phyloP scores from a whole-genome alignment of 2,797 vertebrate species.

The Cryptoblepharus egeriae region DNA sequence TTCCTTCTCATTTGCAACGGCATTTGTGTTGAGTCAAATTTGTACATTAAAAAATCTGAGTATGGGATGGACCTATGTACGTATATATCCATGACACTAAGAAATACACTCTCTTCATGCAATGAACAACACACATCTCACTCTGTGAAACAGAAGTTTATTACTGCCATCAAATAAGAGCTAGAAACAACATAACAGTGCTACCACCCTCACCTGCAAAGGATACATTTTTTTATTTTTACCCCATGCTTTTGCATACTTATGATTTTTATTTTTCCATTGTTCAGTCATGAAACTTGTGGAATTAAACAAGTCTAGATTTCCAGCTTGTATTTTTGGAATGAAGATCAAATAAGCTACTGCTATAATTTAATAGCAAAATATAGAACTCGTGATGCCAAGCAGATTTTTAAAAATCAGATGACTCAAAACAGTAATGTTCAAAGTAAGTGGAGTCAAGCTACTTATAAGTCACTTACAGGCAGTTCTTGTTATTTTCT shows the following conservation, averaged over 20 bases:
- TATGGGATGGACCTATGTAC: too few relatives aligned
- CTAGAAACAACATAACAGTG: neutral
- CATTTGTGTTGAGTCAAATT: too few relatives aligned
- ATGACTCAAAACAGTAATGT: slow-evolving; percentile 22
- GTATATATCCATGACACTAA: neutral
- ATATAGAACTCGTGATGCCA: slow-evolving; percentile 36
- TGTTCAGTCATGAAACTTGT: neutral
- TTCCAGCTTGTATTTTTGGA: slow-evolving; percentile 37
- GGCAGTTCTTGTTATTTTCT: slow-evolving; percentile 54
- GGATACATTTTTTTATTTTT: too few relatives aligned
- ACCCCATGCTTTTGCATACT: too few relatives aligned
- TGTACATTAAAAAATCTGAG: too few relatives aligned
- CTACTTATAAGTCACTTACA: slow-evolving; percentile 25
- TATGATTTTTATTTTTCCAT: too few relatives aligned
- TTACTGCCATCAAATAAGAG: neutral
- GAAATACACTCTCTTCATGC: neutral
- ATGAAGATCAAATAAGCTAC: slow-evolving; percentile 32
- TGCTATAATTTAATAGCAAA: slow-evolving; percentile 48
- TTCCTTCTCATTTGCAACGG: too few relatives aligned
- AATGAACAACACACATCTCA: neutral
- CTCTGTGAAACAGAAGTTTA: neutral
- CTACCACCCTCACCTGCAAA: neutral
- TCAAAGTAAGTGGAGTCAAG: slow-evolving; percentile 34
- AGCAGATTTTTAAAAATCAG: slow-evolving; percentile 41
- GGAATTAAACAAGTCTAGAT: slow-evolving; percentile 18